Evolutionary conservation across 2,113 vertebrate genomes (phyloP).

Genomic region (Bos indicus): DNA sequence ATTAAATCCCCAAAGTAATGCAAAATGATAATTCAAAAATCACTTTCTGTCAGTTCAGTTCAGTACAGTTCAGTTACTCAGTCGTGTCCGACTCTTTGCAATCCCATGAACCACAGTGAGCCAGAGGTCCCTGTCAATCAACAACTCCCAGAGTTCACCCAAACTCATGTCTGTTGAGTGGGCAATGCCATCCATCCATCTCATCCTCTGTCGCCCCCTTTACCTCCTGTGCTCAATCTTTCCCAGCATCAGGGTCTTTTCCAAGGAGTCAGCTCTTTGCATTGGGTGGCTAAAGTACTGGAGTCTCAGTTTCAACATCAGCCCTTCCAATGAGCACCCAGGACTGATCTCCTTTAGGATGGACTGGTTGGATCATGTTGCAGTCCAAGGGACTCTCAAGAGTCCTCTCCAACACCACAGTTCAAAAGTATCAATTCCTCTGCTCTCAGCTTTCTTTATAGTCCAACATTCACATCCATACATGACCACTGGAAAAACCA

Average conservation of each 20-base stretch:
- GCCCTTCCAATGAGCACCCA: neutral
- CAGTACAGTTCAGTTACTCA: neutral
- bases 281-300: neutral
- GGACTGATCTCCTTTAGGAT: neutral
- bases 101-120: neutral
- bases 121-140: neutral
- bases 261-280: neutral
- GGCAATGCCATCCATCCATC: neutral
- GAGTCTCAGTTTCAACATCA: neutral
- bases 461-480: neutral
- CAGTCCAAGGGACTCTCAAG: neutral
- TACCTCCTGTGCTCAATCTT: neutral
- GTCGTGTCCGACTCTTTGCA: neutral
- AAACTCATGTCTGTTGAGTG: neutral
- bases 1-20: neutral
- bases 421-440: neutral
- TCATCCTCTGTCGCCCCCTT: neutral
- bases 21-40: neutral
- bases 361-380: neutral
- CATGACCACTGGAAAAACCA: neutral
- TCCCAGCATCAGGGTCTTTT: neutral
- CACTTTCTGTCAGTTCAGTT: neutral
- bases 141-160: neutral
- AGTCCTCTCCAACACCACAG: neutral
- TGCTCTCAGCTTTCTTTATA: neutral